Conservation (phyloP, 2,113 vertebrate genomes). For the Eolophus roseicapilla region DNA sequence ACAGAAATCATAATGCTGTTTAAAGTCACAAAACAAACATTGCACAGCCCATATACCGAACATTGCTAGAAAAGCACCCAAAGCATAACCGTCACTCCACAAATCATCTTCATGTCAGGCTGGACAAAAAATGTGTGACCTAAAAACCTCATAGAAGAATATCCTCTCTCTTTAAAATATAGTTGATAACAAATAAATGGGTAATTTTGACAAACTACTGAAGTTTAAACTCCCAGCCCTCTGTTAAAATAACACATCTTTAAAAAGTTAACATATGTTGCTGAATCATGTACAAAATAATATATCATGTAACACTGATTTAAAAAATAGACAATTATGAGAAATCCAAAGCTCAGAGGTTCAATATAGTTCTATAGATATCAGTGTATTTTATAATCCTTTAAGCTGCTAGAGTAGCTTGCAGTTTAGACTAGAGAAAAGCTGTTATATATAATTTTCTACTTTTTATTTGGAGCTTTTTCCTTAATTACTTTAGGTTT, state of each 20-base stretch:
- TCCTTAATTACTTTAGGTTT: neutral
- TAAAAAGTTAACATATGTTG: neutral
- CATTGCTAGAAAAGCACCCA: neutral
- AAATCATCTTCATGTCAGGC: neutral
- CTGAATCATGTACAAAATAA: neutral
- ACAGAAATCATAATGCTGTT: conserved; percentile 63
- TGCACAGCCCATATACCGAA: conserved; percentile 27
- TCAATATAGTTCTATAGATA: neutral
- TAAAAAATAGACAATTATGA: neutral
- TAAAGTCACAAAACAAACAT: conserved; percentile 63
- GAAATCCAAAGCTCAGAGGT: neutral
- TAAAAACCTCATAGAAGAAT: neutral
- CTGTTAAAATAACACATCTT: neutral
- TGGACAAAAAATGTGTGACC: neutral
- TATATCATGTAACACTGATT: neutral
- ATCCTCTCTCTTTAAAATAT: neutral
- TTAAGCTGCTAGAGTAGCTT: neutral
- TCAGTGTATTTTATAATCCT: neutral
- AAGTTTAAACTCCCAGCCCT: neutral
- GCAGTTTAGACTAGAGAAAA: neutral
- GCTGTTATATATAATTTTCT: neutral
- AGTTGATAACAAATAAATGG: neutral
- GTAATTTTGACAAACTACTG: neutral
- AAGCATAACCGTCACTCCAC: neutral
- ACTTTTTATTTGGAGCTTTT: neutral